Base-by-base conservation (phyloP, 2,797 vertebrate genomes). In the Lacerta agilis region DNA sequence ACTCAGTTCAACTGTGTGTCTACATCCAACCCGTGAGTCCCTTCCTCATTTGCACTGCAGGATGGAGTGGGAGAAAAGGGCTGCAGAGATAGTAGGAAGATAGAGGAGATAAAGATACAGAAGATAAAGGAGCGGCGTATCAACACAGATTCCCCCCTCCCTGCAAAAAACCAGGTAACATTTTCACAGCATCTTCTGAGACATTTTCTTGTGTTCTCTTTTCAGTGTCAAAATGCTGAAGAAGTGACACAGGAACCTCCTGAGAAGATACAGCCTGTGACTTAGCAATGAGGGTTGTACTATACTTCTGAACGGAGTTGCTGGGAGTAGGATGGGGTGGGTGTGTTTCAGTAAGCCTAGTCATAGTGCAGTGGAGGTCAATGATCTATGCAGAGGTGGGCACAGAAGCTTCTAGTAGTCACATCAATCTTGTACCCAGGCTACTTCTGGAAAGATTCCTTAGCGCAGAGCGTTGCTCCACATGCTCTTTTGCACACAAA, bases 281-380 rank as follows among this genome's bases (percentile, higher is more conserved):
- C 23, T 38, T 18, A 69, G 18, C 49, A 81, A 33, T 58, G 43
- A 27, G n/a, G 6, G 58, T 17, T 41, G 4, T 8, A 4, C 36
- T 71, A 20, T 76, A 36, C 13, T 49, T 67, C 72, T 77, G 72
- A 66, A 75, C 10, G 38, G 58, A 58, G 55, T 67, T 67, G n/a
- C 25, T 23, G 11, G 92, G 49, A 85, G 88, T 69, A 23, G 66
- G 41, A 85, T 87, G 20, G 15, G 80, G 43, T 83, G 8, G 85
- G 83, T 89, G 81, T 33, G 71, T 55, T 43, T 82, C 55, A 17
- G 0, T 29, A 89, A 49, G 49, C 9, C 49, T 49, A 49, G 49
- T 49, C 49, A 49, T 13, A 49, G 49, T 13, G 49, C 49, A 89
- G 72, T 27, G 8, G 55, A 15, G 27, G 29, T 25, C 23, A 67